phyloP scores from a whole-genome alignment of 2,113 vertebrate species.

The Lontra canadensis region DNA sequence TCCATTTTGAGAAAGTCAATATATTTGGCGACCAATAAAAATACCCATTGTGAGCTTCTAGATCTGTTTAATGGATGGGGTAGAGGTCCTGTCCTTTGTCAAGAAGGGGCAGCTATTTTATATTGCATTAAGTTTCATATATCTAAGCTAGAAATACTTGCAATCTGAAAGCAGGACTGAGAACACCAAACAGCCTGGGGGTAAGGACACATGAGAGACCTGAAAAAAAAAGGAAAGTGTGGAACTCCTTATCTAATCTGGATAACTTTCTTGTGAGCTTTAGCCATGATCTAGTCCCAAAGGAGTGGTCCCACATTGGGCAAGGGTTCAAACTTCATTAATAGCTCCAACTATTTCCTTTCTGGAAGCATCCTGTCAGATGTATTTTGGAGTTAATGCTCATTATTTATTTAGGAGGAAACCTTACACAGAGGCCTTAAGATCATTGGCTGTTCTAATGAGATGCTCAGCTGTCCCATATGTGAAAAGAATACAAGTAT shows the following conservation, averaged over 20 bases:
- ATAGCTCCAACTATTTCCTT: neutral
- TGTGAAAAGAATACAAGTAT: neutral
- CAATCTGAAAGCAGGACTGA: neutral
- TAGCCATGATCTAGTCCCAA: neutral
- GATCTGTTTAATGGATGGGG: neutral
- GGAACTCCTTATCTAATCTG: neutral
- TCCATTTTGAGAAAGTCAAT: neutral
- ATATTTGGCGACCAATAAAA: neutral
- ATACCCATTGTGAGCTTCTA: neutral
- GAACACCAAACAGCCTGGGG: neutral
- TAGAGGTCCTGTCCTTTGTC: neutral
- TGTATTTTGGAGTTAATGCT: neutral
- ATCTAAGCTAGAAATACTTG: neutral
- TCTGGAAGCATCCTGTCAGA: neutral
- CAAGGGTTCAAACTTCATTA: neutral
- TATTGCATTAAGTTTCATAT: neutral
- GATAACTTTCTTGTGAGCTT: neutral
- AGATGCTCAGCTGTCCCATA: neutral
- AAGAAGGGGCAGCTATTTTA: neutral
- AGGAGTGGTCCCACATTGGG: neutral
- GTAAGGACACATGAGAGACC: neutral
- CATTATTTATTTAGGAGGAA: neutral
- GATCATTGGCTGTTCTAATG: neutral
- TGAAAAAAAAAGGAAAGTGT: neutral
- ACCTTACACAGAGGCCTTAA: neutral